A percentile compares a stretch with the other conserved stretches of the same genome.
phyloP scores from a whole-genome alignment of 2,797 vertebrate species.

The Emys orbicularis region DNA sequence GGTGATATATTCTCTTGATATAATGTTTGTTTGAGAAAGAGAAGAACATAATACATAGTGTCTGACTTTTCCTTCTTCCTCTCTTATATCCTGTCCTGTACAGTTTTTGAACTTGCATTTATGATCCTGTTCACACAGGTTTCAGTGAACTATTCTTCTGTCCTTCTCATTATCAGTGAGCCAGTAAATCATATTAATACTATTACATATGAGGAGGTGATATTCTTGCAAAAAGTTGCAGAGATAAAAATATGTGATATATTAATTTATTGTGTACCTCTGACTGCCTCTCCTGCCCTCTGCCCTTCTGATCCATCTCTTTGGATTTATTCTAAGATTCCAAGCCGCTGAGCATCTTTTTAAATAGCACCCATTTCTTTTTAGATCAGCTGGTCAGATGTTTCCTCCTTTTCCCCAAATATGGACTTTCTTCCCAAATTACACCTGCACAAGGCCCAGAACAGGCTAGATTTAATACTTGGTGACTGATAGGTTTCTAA shows the following conservation, averaged over 20 bases:
- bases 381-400: background rate
- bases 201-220: background rate
- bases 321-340: background rate
- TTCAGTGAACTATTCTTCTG: background rate
- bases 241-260: background rate
- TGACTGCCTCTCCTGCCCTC: background rate
- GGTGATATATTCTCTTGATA: background rate
- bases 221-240: constrained; percentile 30
- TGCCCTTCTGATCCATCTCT: background rate
- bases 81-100: background rate
- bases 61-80: background rate
- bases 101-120: background rate
- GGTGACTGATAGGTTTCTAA: background rate
- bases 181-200: constrained; percentile 21
- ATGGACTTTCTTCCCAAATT: background rate
- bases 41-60: background rate
- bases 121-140: constrained; percentile 6
- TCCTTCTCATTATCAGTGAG: constrained; percentile 7
- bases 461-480: background rate
- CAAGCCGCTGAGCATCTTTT: background rate
- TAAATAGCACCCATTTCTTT: background rate
- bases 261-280: background rate
- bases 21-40: background rate
- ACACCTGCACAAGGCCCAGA: background rate
- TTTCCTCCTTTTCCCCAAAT: background rate